Evolutionary conservation across 2,888 invertebrate genomes (phyloP).

Genomic region (Ceriagrion tenellum): DNA sequence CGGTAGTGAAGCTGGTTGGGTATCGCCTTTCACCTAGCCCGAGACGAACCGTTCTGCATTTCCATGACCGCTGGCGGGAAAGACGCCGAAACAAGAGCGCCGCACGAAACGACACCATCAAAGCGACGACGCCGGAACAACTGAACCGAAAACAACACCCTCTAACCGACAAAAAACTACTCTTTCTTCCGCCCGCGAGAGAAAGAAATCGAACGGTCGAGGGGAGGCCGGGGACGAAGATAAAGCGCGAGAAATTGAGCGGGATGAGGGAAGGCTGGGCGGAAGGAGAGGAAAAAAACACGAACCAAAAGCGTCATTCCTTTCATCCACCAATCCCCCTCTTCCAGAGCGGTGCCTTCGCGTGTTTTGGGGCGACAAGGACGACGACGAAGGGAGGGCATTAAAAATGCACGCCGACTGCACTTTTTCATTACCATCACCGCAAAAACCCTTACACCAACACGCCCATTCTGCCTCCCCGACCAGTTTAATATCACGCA

Average conservation of each 20-base stretch:
- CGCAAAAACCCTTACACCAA: background rate
- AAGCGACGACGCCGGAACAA: background rate
- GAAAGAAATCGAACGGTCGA: background rate
- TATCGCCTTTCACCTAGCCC: background rate
- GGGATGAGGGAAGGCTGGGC: background rate
- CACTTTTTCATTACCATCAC: conserved; percentile 4
- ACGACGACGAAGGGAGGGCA: background rate
- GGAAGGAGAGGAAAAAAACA: background rate
- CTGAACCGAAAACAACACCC: background rate
- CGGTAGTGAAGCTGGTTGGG: background rate
- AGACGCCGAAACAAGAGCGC: background rate
- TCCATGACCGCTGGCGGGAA: background rate
- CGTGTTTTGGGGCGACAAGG: background rate
- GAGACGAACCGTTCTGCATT: background rate
- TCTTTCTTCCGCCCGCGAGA: background rate
- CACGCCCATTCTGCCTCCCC: background rate
- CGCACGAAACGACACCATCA: background rate
- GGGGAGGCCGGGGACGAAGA: background rate
- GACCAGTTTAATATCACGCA: background rate
- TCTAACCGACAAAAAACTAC: background rate
- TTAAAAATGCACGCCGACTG: conserved; percentile 64
- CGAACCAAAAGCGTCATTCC: background rate
- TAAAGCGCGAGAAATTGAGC: conserved; percentile 23
- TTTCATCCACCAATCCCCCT: background rate
- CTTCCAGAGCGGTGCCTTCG: background rate